Base-by-base conservation (phyloP, 1,140 invertebrate genomes). In the Bombus picipes region DNA sequence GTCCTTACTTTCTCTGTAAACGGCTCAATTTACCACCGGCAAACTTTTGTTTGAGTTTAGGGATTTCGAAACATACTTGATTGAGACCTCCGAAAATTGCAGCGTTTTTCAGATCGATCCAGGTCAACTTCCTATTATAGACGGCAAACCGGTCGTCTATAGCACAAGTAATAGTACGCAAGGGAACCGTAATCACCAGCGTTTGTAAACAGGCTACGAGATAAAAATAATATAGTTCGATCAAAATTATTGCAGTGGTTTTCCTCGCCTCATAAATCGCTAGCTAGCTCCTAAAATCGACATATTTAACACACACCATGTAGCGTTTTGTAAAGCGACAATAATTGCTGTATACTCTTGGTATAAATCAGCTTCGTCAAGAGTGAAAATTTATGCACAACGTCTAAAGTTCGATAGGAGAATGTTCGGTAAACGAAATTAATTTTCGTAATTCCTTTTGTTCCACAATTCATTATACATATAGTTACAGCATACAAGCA, bases 121-220 rank as follows among this genome's bases (percentile, higher is more conserved):
- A 70, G 86, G 86, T 91, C 87, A 91, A 91, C 75, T 77, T 73
- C 66, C 83, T 83, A 73, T 89, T 89, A 85, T 74, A 89, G 78
- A 77, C 62, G 66, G 68, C 77, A 43, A 73, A 75, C 82, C 78
- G 72, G 74, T 78, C 41, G 59, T 81, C 65, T 83, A 80, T 87
- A 77, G 71, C 62, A 65, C 76, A 59, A 41, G 62, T 68, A 76
- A 59, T 70, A 66, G 83, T 86, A 75, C 41, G 53, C 22, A 53
- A 8, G 32, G 28, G 1, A 76, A 57, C n/a, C 87, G 71, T 47
- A 80, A 89, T 89, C 88, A 88, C 34, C 39, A 66, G 32, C 37
- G 66, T n/a, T 70, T 66, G 18, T 72, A 78, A 77, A 65, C 71
- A 82, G 65, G 76, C 76, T 78, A 59, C 71, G 77, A 32, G 81